Evolutionary conservation across 2,797 vertebrate species (phyloP), one percentile per base, ranked within the genome.

Genomic region (Borostomias antarcticus): DNA sequence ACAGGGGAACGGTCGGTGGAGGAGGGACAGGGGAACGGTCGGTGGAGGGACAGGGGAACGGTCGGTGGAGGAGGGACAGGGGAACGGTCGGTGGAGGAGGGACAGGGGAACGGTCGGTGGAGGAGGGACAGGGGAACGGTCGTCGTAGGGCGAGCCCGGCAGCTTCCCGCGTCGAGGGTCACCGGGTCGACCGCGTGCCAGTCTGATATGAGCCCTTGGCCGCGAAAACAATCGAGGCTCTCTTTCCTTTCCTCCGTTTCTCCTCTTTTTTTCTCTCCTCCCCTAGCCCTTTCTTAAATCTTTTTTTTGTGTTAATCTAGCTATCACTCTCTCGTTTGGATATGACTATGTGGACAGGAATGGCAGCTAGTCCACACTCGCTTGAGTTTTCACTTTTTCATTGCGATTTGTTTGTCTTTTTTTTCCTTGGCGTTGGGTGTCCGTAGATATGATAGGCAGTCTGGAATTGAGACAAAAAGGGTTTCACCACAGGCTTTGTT

Each of bases 161-260:
- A 75, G 79, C 84, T 79, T 88, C 88, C 86, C 79, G 85, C 84
- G 81, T 85, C 78, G 69, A 82, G 84, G 80, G 83, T 74, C 81
- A 77, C 68, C 82, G 82, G 72, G 79, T 77, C n/a, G 81, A 75
- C 69, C 28, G 59, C 4, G 52, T 73, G 59, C 65, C 32, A 73
- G 66, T 69, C 40, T 40, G 17, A 81, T 66, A 72, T 72, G 74
- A 68, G 28, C 74, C 63, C 66, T 73, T 19, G 50, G 79, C 86
- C 82, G 80, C 65, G 7, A 73, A 82, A 79, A 90, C 89, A 90
- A 89, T 91, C 89, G 88, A 84, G 83, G 82, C 84, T 86, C 80
- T 64, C 64, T 69, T 17, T 26, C 30, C 8, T 17, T 21, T 19
- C 17, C 51, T 37, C 30, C 76, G 23, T n/a, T 10, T 26, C 17